Base-by-base conservation (phyloP, 1,140 invertebrate genomes). In the Camponotus pennsylvanicus region DNA sequence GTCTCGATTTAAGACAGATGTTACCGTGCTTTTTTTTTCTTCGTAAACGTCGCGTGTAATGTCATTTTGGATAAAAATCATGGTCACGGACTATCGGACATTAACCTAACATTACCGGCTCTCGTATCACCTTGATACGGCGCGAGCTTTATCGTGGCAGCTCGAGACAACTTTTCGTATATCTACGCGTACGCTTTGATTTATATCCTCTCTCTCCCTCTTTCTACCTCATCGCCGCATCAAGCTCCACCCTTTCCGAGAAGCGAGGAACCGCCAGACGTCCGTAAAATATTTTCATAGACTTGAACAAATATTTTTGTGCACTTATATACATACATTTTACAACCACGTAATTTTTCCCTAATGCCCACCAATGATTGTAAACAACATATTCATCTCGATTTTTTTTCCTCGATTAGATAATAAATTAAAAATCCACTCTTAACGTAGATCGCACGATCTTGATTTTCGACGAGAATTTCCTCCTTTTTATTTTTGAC, bases 31-130 rank as follows among this genome's bases (percentile, higher is more conserved):
- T 21, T 8, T 18, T 21, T 59, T 71, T 73, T 55, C 27, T 34
- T 15, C n/a, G 1, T 42, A 8, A 57, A 34, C 59, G 21, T 32
- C 45, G 66, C 40, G 55, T 18, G 32, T 45, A 77, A 66, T 69
- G 57, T 85, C 57, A 64, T 37, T 57, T 67, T 63, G 13, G 21
- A 66, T 37, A 80, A 80, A 52, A 78, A 73, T 86, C 80, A 75
- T 73, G 85, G 57, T 66, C 88, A 70, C 27, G 55, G 40, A 6
- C 55, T 87, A 87, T 88, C 89, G 89, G 85, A 82, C 89, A 77
- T 90, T 90, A 89, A 90, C 88, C 89, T 90, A 89, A 90, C 88
- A 86, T 59, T 40, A n/a, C n/a, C 45, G 9, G 13, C 32, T 32
- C 45, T n/a, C 73, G 55, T 83, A 77, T 64, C 76, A 71, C 64